Evolutionary conservation across 2,888 invertebrate genomes (phyloP).

Genomic region (Cepaea hortensis): DNA sequence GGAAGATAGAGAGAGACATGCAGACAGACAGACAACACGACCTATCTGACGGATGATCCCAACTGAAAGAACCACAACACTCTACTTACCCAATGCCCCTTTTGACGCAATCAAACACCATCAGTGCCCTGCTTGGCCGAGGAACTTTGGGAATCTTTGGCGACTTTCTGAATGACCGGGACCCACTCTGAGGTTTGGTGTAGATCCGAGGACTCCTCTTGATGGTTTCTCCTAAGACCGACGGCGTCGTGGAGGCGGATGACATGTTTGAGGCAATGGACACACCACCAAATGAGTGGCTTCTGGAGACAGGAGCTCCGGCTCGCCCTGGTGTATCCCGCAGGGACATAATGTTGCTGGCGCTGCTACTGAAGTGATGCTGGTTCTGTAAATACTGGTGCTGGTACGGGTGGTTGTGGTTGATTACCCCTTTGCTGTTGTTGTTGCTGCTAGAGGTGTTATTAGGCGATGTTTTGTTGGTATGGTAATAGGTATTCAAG

Average conservation of each 20-base stretch:
- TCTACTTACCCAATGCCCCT: constrained; percentile 71
- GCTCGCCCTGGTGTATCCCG: constrained; percentile 51
- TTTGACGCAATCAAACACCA: constrained; percentile 74
- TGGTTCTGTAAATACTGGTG: constrained; percentile 26
- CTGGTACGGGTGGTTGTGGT: constrained; percentile 40
- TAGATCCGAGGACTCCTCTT: constrained; percentile 58
- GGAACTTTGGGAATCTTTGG: constrained; percentile 74
- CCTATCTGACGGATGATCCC: too few relatives aligned
- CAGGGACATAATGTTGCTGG: constrained; percentile 52
- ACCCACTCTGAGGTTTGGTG: constrained; percentile 53
- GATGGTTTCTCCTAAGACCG: constrained; percentile 68
- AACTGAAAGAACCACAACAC: background rate
- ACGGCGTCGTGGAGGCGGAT: constrained; percentile 56
- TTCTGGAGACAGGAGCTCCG: constrained; percentile 60
- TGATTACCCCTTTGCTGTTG: background rate
- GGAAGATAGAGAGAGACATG: background rate
- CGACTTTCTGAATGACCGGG: constrained; percentile 64
- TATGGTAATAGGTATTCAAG: constrained; percentile 1
- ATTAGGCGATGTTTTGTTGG: background rate
- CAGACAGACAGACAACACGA: constrained; percentile 15
- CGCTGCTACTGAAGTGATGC: constrained; percentile 18
- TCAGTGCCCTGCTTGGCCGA: constrained; percentile 69
- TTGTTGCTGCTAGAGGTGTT: background rate
- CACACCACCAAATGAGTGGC: constrained; percentile 69
- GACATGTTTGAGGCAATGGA: constrained; percentile 54